Base-by-base conservation (phyloP, 2,888 invertebrate species). In the Phlogophora meticulosa region DNA sequence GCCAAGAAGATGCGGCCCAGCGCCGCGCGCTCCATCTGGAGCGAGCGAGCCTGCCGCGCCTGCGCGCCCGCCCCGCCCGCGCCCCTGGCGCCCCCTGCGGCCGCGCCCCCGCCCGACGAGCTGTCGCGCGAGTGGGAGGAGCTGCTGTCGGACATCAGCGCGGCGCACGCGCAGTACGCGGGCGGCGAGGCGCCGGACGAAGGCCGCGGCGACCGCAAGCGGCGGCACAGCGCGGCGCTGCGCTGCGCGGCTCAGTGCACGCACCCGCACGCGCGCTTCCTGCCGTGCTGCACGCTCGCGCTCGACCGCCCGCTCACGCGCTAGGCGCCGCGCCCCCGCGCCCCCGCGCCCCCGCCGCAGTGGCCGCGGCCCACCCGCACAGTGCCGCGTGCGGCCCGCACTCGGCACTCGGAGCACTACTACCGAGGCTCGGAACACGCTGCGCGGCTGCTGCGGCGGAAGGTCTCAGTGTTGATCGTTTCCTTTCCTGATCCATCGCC, bases 61-160 rank as follows among this genome's bases (percentile, higher is more conserved):
- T 93, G 92, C 85, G 90, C 55, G 93, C 94, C 59, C 66, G 81
- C 68, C 71, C 69, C 63, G 58, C 66, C 32, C 32, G 34, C 63
- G 28, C 66, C 71, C 4, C 40, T 15, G 1, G 55, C 66, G 76
- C 73, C 72, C 57, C 60, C 62, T 52, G 77, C 68, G 51, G 90
- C 89, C 89, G 87, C 55, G 91, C 90, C 48, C 68, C 77, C 75
- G 72, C 78, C 88, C 42, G 96, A 96, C 82, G 96, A 96, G 87
- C 88, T 95, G 80, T 91, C 93, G 76, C 95, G 96, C 85, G 97
- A 97, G 84, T 96, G 96, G 88, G 97, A 96, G 87, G 96, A 96
- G 91, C 90, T 97, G 87, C 91, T 97, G 83, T 94, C 96, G 40
- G 96, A 96, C 87, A 93, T 97, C 78, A 95, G 96, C 88, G 96